Base-by-base conservation (phyloP, 2,888 invertebrate genomes). In the Deilephila porcellus region DNA sequence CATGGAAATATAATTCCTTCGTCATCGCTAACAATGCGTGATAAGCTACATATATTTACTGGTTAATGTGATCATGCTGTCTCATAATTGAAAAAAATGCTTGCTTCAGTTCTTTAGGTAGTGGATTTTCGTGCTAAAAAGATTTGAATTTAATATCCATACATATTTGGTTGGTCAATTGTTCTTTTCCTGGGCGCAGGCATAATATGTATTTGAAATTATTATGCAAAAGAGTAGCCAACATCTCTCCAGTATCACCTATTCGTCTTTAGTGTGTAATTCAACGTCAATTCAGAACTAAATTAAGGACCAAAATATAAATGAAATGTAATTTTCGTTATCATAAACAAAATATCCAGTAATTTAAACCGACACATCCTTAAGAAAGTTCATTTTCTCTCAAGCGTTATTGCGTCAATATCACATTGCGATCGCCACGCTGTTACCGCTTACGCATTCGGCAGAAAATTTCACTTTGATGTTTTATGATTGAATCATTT, bases 401-500 rank as follows among this genome's bases (percentile, higher is more conserved):
- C 52, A 34, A 17, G 59, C n/a, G 70, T 4, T 20, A 25, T 25
- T 71, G 8, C 59, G 59, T 59, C 70, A 71, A 53, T n/a, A 62
- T 71, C 52, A 52, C 29, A 70, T 70, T 52, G 34, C 32, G 56
- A 56, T 70, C 52, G 14, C 29, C 19, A 70, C 32, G 70, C 11
- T n/a, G 4, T 8, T 60, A 73, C 45, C 45, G 45, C 45, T 73
- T 60, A 74, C 73, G 72, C 73, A 74, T 71, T 70, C 71, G 73
- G 67, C 60, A 71, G 62, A 73, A 72, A 74, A 71, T 74, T 76
- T 71, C 59, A 70, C 56, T 70, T 63, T 73, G 70, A 67, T 74
- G 56, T 73, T 73, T 73, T 70, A 73, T 62, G 73, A 70, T 73
- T 70, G 32, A 60, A 60, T 73, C 34, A 73, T 70, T 73, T 73